Evolutionary conservation across 1,140 invertebrate genomes (phyloP).

Genomic region (Nymphalis io): DNA sequence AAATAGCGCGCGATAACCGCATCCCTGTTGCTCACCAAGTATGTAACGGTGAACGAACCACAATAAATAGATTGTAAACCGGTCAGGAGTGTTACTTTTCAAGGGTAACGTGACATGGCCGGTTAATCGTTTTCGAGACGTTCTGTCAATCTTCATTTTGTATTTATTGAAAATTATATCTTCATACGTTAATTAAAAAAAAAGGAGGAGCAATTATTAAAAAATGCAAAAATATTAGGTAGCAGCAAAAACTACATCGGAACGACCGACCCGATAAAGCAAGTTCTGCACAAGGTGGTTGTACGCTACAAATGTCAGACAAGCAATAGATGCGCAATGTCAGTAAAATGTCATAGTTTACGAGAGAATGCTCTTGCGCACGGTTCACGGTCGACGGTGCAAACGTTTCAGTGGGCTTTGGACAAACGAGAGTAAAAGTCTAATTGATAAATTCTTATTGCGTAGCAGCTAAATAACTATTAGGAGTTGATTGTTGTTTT

Average conservation of each 20-base stretch:
- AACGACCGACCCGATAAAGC: constrained; percentile 40
- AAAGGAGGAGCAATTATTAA: not conserved
- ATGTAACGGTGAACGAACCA: constrained; percentile 67
- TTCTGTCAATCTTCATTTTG: constrained; percentile 26
- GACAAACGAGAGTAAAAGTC: not conserved
- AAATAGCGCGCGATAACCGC: constrained; percentile 73
- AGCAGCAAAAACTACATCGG: constrained; percentile 47
- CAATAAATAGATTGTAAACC: constrained; percentile 63
- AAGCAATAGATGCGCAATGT: constrained; percentile 62
- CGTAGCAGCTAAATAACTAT: not conserved
- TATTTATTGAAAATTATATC: not conserved
- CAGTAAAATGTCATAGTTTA: constrained; percentile 75
- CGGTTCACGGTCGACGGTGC: constrained; percentile 58
- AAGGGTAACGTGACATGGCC: constrained; percentile 52
- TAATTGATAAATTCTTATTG: not conserved
- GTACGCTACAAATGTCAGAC: constrained; percentile 59
- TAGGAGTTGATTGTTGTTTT: too few species aligned
- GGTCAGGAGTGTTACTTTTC: constrained; percentile 52
- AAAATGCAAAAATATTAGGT: constrained; percentile 26
- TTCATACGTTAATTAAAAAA: not conserved
- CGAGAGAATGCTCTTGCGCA: constrained; percentile 59
- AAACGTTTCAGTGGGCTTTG: constrained; percentile 42
- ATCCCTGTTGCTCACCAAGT: constrained; percentile 55
- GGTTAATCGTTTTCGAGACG: constrained; percentile 46
- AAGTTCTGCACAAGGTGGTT: constrained; percentile 52